Evolutionary conservation across 2,113 vertebrate genomes (phyloP).

Genomic region (Ailuropoda melanoleuca): DNA sequence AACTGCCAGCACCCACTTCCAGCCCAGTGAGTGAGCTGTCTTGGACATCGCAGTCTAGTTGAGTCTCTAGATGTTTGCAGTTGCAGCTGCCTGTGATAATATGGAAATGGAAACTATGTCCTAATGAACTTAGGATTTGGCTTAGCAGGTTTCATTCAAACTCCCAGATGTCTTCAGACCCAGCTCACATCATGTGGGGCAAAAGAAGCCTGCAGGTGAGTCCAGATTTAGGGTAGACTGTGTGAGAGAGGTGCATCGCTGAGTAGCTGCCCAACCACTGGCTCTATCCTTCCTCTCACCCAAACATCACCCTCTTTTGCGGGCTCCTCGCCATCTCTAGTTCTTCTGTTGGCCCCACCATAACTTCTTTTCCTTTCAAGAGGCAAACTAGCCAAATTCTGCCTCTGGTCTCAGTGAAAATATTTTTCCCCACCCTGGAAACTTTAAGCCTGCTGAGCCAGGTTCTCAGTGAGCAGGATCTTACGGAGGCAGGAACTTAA

Average conservation of each 20-base stretch:
- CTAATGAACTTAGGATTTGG: not conserved
- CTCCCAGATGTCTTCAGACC: not conserved
- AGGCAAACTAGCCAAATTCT: not conserved
- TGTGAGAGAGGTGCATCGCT: not conserved
- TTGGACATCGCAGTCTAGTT: not conserved
- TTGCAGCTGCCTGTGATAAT: not conserved
- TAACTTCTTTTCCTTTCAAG: not conserved
- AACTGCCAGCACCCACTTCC: not conserved
- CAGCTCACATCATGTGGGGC: not conserved
- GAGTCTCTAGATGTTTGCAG: not conserved
- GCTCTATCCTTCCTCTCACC: not conserved
- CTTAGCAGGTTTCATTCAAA: not conserved
- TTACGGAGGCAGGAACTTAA: too few relatives aligned
- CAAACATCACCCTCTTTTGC: not conserved
- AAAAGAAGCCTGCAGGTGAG: not conserved
- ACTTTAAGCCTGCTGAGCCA: not conserved
- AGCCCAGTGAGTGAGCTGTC: not conserved
- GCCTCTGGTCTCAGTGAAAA: not conserved
- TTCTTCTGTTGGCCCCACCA: not conserved
- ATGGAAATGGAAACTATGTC: not conserved
- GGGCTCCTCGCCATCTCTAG: not conserved
- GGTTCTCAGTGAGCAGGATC: not conserved
- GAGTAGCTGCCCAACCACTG: not conserved
- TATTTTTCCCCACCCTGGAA: not conserved
- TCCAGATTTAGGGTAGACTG: not conserved